Evolutionary conservation across 2,888 invertebrate genomes (phyloP).

Genomic region (Eupeodes latifasciatus): DNA sequence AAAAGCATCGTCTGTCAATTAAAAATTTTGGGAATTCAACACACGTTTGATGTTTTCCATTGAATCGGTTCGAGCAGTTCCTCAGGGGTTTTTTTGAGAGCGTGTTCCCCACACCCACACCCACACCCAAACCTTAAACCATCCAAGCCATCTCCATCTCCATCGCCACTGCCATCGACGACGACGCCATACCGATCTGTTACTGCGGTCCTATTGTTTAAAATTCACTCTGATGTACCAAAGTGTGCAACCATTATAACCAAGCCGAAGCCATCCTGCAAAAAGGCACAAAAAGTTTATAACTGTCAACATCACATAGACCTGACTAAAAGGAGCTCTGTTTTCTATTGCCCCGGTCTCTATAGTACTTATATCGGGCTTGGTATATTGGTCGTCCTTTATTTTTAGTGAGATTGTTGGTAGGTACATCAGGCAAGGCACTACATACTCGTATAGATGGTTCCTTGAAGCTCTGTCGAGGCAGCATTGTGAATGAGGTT

Average conservation of each 20-base stretch:
- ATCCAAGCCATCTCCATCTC: no score
- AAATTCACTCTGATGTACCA: constrained; percentile 63
- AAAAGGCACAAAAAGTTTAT: constrained; percentile 49
- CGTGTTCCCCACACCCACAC: background rate
- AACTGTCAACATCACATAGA: constrained; percentile 52
- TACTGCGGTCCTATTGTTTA: constrained; percentile 57
- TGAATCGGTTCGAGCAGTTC: constrained; percentile 64
- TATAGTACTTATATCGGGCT: background rate
- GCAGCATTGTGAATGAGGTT: constrained; percentile 50
- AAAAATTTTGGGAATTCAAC: constrained; percentile 68
- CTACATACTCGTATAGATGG: background rate
- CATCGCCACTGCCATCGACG: no score
- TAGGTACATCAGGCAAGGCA: background rate
- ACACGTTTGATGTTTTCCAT: constrained; percentile 71
- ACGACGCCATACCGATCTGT: background rate
- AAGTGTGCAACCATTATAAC: constrained; percentile 66
- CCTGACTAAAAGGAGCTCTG: constrained; percentile 28
- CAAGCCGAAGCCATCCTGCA: constrained; percentile 49
- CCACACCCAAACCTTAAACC: background rate
- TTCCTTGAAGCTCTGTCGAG: constrained; percentile 29
- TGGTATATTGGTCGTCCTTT: constrained; percentile 25
- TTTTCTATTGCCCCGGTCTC: constrained; percentile 34
- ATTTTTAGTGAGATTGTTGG: constrained; percentile 30
- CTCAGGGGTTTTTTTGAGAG: constrained; percentile 53
- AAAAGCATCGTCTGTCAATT: constrained; percentile 64